Conservation (phyloP, 2,113 vertebrate genomes). For the Chaetodon trifascialis region DNA sequence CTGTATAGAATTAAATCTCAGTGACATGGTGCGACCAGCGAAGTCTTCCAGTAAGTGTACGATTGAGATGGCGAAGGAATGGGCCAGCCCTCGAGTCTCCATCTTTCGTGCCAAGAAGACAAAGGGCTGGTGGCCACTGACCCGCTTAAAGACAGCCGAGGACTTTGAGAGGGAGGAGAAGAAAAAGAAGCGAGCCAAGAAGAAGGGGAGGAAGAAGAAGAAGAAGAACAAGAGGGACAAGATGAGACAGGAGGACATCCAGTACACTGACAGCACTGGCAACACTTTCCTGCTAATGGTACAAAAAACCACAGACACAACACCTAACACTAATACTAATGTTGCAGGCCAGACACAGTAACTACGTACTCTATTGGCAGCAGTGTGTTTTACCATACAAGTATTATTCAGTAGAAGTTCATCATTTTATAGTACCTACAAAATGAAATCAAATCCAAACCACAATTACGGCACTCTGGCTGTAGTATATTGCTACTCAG, state of each 20-base stretch:
- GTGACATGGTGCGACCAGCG: conserved; percentile 90
- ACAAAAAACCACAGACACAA: background rate
- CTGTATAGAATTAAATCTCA: conserved; percentile 89
- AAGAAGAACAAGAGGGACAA: conserved; percentile 83
- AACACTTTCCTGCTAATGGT: conserved; percentile 90
- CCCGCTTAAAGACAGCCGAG: conserved; percentile 88
- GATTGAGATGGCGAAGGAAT: conserved; percentile 88
- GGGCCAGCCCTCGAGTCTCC: conserved; percentile 88
- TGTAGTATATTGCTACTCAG: too few species aligned
- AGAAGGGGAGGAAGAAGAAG: conserved; percentile 70
- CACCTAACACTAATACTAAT: background rate
- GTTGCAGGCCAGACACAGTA: background rate
- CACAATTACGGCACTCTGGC: too few species aligned
- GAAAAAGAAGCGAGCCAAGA: conserved; percentile 82
- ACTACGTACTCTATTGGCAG: too few species aligned
- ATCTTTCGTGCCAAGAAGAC: conserved; percentile 92
- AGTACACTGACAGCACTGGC: conserved; percentile 88
- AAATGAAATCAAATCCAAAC: too few species aligned
- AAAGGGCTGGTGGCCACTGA: conserved; percentile 94
- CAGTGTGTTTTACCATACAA: too few species aligned
- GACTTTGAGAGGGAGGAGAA: conserved; percentile 87
- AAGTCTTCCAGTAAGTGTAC: conserved; percentile 88
- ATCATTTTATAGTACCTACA: background rate
- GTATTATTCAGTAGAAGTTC: too few species aligned
- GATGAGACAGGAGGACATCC: conserved; percentile 85